These are phyloP conservation scores for Oryzias javanicus DNA, from an alignment of 2,113 vertebrate genomes.

Conservation along the genomic window DNA sequence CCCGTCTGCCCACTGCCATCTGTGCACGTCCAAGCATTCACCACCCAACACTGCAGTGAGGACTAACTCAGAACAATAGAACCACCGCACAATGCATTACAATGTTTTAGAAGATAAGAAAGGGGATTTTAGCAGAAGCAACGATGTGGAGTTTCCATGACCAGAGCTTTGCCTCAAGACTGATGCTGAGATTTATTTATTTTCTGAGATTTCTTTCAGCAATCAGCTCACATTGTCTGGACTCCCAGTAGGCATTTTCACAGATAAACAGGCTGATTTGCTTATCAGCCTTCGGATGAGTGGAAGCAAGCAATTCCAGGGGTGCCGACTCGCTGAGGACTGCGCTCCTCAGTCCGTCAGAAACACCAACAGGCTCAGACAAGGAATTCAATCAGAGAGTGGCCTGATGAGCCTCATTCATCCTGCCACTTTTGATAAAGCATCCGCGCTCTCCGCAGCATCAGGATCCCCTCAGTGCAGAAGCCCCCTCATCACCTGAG, in stretches of 20 bases:
- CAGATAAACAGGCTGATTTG: conserved; percentile 53
- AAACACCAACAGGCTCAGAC: conserved; percentile 49
- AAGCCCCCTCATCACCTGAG: conserved; percentile 20
- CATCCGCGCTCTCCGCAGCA: conserved; percentile 34
- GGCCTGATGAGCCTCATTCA: conserved; percentile 59
- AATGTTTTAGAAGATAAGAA: too few species aligned
- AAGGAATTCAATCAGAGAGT: conserved; percentile 61
- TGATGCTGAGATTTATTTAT: too few species aligned
- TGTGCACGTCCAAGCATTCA: conserved; percentile 41
- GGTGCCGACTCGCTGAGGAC: conserved; percentile 49
- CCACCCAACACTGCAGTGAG: conserved; percentile 25
- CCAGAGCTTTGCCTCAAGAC: too few species aligned
- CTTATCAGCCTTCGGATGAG: conserved; percentile 57
- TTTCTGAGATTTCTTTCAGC: conserved; percentile 50
- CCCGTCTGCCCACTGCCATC: conserved; percentile 62
- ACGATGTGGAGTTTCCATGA: too few species aligned
- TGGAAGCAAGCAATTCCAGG: conserved; percentile 45
- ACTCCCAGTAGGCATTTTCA: conserved; percentile 52
- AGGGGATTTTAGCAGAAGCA: too few species aligned
- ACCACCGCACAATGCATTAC: conserved; percentile 11
- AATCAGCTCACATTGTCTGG: conserved; percentile 54
- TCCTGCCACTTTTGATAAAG: conserved; percentile 63
- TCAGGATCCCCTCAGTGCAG: conserved; percentile 7
- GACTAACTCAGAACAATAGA: conserved; percentile 10
- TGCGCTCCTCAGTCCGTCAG: conserved; percentile 34